Percentiles rank a stretch among this genome's conserved stretches.
Evolutionary conservation across 2,888 invertebrate species (phyloP).

Genomic region (Parochlus steinenii): DNA sequence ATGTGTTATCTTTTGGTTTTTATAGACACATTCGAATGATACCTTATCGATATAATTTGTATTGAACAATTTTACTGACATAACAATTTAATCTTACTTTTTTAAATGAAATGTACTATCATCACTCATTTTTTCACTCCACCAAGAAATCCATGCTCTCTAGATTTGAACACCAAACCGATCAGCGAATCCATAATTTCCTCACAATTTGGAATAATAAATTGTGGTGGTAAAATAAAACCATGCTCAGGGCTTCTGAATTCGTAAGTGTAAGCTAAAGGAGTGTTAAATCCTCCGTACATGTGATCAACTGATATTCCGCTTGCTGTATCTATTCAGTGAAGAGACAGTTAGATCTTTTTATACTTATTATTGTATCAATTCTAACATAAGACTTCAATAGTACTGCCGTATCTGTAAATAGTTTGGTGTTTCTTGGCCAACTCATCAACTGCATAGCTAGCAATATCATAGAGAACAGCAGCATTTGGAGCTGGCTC

Average conservation of each 20-base stretch:
- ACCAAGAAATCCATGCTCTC: no score
- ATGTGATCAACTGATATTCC: slow-evolving; percentile 37
- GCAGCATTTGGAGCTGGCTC: no score
- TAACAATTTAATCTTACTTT: no score
- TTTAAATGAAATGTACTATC: no score
- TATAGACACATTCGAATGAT: no score
- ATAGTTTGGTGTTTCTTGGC: slow-evolving; percentile 32
- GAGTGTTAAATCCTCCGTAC: slow-evolving; percentile 31
- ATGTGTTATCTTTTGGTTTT: no score
- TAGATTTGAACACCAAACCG: slow-evolving; percentile 33
- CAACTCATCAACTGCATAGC: slow-evolving; percentile 34
- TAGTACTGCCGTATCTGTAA: slow-evolving; percentile 37
- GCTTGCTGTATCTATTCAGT: slow-evolving; percentile 27
- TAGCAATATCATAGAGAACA: slow-evolving; percentile 27
- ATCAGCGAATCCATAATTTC: slow-evolving; percentile 40
- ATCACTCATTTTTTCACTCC: no score
- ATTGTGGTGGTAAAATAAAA: slow-evolving; percentile 44
- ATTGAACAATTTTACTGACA: no score
- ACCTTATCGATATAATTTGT: no score
- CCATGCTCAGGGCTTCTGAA: slow-evolving; percentile 42
- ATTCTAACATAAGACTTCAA: slow-evolving; percentile 30
- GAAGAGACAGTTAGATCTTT: no score
- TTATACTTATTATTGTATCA: not conserved
- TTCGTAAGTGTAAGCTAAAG: slow-evolving; percentile 38
- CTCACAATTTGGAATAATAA: slow-evolving; percentile 42